These are phyloP conservation scores for Drosophila bunnanda DNA, from an alignment of 2,888 invertebrate species.

Conservation along the genomic window DNA sequence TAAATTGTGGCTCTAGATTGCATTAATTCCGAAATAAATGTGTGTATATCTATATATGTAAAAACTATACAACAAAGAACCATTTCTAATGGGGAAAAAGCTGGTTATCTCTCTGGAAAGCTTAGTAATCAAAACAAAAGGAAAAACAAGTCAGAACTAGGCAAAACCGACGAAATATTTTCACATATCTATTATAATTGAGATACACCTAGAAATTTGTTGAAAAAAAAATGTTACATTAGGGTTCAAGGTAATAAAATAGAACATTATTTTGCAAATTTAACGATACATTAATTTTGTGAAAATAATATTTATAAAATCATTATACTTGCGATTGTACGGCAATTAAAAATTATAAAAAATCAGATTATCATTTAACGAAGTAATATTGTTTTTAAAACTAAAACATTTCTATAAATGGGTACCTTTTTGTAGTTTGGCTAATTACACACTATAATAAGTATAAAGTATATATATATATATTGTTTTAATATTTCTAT, in stretches of 20 bases:
- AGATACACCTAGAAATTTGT: not conserved
- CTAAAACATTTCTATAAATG: too few relatives aligned
- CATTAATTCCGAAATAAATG: constrained; percentile 5
- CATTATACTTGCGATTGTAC: not conserved
- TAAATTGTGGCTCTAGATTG: not conserved
- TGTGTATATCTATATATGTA: not conserved
- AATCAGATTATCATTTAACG: too few relatives aligned
- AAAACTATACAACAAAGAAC: not conserved
- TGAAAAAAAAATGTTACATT: not conserved
- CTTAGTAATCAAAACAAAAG: constrained; percentile 4
- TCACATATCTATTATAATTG: not conserved
- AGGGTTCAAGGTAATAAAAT: not conserved
- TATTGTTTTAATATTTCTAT: too few relatives aligned
- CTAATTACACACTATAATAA: too few relatives aligned
- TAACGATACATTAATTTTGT: not conserved
- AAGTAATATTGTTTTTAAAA: too few relatives aligned
- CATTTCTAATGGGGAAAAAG: not conserved
- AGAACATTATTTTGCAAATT: not conserved
- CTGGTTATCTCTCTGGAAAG: constrained; percentile 7
- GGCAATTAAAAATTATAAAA: too few relatives aligned
- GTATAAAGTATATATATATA: too few relatives aligned
- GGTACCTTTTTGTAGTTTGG: too few relatives aligned
- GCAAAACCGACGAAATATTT: not conserved
- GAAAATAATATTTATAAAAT: not conserved
- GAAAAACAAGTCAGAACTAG: not conserved